Conservation (phyloP, 2,797 vertebrate genomes). For the Odontamblyopus rebecca region DNA sequence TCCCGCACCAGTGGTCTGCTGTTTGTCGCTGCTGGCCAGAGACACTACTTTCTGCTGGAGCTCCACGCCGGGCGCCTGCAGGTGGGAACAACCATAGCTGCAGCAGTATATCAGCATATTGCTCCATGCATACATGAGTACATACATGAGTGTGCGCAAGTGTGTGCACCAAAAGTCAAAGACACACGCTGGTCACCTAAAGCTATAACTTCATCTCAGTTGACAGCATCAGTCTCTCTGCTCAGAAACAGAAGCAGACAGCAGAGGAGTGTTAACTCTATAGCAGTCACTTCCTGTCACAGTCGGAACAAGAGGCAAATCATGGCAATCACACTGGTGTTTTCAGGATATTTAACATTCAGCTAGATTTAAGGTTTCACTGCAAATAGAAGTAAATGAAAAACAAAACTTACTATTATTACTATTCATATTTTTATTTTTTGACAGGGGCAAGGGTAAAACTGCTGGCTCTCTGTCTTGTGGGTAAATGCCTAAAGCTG, state of each 20-base stretch:
- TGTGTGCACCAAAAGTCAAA: constrained; percentile 9
- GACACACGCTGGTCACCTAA: constrained; percentile 23
- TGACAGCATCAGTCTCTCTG: constrained; percentile 51
- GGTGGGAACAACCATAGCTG: constrained; percentile 69
- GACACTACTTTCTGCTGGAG: constrained; percentile 82
- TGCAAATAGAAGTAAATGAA: background rate
- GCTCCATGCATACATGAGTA: constrained; percentile 35
- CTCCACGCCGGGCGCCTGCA: constrained; percentile 81
- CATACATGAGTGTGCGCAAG: background rate
- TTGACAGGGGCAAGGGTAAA: background rate
- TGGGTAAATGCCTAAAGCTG: background rate
- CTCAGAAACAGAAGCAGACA: constrained; percentile 57
- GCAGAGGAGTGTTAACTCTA: constrained; percentile 29
- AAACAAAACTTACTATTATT: background rate
- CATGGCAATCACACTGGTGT: constrained; percentile 9
- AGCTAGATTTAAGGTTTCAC: background rate
- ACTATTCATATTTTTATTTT: background rate
- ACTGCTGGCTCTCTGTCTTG: background rate
- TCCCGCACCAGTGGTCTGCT: constrained; percentile 84
- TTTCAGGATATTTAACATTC: background rate
- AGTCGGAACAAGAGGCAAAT: constrained; percentile 6
- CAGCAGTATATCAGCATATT: constrained; percentile 47
- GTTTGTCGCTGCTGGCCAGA: constrained; percentile 86
- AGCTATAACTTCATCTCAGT: constrained; percentile 44
- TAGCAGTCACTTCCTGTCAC: constrained; percentile 45